Evolutionary conservation across 64 coral and sea anemone species (phyloP).

Genomic region (Catalaphyllia jardinei): DNA sequence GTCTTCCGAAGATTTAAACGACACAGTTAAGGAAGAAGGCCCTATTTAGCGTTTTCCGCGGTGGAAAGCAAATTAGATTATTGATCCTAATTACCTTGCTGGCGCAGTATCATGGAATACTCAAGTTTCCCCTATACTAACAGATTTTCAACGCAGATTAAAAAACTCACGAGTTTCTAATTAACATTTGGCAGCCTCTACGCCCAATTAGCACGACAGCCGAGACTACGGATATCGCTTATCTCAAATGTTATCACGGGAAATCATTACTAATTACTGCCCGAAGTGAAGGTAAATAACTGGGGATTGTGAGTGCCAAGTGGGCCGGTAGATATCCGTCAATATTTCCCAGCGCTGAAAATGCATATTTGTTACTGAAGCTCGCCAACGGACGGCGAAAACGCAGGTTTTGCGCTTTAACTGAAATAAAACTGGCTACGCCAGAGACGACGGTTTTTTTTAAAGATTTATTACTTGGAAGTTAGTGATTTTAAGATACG

Average conservation of each 20-base stretch:
- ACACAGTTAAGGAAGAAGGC: neutral
- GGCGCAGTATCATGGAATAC: neutral
- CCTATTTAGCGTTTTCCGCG: neutral
- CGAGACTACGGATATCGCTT: neutral
- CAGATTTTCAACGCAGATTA: neutral
- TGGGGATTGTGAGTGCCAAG: neutral
- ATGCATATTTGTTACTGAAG: no score
- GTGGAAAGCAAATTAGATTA: conserved; percentile 1
- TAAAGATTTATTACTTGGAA: no score
- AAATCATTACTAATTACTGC: neutral
- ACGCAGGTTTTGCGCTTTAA: no score
- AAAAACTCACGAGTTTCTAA: neutral
- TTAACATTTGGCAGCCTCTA: neutral
- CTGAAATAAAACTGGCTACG: no score
- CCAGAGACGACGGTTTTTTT: no score
- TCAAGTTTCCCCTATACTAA: neutral
- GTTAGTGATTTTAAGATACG: no score
- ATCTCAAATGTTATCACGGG: neutral
- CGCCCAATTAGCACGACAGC: neutral
- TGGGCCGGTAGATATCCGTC: no score
- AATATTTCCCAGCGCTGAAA: no score
- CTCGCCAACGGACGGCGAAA: no score
- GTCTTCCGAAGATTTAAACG: neutral
- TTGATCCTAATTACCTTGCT: neutral
- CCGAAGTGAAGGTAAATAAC: neutral